phyloP scores from a whole-genome alignment of 2,888 invertebrate genomes.

The Parnassius glacialis region DNA sequence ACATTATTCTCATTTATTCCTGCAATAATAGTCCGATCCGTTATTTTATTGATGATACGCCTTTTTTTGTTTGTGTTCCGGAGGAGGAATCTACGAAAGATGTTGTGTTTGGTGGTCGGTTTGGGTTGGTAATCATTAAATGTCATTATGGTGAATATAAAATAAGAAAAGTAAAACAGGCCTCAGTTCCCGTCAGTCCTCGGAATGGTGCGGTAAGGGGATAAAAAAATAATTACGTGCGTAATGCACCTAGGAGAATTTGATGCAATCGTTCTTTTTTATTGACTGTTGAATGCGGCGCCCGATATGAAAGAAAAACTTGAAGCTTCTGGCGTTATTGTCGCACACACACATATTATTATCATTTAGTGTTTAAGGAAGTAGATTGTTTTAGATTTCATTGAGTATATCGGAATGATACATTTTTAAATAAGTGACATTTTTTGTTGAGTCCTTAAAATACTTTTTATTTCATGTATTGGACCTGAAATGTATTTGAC shows the following conservation, averaged over 20 bases:
- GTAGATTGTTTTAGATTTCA: no score
- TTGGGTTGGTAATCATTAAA: slow-evolving; percentile 20
- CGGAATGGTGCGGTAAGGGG: slow-evolving; percentile 18
- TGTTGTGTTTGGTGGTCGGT: slow-evolving; percentile 17
- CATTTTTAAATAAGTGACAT: no score
- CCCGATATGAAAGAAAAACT: slow-evolving; percentile 17
- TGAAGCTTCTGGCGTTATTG: slow-evolving; percentile 5
- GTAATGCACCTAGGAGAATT: slow-evolving; percentile 27
- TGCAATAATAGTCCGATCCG: background rate
- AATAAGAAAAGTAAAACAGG: slow-evolving; percentile 22
- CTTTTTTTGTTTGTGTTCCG: slow-evolving; percentile 10
- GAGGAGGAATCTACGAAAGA: slow-evolving; percentile 7
- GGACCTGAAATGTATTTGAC: no score
- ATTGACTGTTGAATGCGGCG: slow-evolving; percentile 3
- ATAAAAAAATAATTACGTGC: slow-evolving; percentile 26
- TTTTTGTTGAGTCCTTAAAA: no score
- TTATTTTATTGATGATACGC: slow-evolving; percentile 1
- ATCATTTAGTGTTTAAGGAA: no score
- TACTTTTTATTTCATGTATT: no score
- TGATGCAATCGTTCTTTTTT: slow-evolving; percentile 21
- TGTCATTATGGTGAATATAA: slow-evolving; percentile 24
- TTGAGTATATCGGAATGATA: no score
- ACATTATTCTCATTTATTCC: background rate
- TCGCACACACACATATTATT: background rate
- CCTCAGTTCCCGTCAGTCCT: slow-evolving; percentile 17